Evolutionary conservation across 2,888 invertebrate genomes (phyloP).

Genomic region (Drosophila phalerata): DNA sequence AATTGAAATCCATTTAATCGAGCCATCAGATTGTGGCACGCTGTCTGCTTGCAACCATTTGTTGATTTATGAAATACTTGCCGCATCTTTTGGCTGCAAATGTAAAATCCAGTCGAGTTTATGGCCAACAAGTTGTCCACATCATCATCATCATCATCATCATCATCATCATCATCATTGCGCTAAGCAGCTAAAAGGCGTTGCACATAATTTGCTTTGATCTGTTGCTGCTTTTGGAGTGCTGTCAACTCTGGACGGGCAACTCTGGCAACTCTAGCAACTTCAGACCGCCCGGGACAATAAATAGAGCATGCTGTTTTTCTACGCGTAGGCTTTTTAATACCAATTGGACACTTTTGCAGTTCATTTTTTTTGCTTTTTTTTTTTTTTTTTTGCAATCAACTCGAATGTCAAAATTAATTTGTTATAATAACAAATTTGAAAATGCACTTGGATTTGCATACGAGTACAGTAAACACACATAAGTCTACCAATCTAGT

Average conservation of each 20-base stretch:
- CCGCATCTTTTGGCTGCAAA: slow-evolving; percentile 46
- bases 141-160: neutral
- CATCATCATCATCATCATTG: neutral
- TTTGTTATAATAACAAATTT: slow-evolving; percentile 79
- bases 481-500: slow-evolving; percentile 6
- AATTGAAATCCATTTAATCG: slow-evolving; percentile 79
- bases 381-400: slow-evolving; percentile 65
- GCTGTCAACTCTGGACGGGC: slow-evolving; percentile 65
- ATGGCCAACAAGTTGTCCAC: slow-evolving; percentile 21
- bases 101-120: slow-evolving; percentile 71
- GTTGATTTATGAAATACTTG: slow-evolving; percentile 81
- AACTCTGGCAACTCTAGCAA: slow-evolving; percentile 6
- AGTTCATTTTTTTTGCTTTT: too few species aligned
- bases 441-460: slow-evolving; percentile 43
- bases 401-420: slow-evolving; percentile 77
- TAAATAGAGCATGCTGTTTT: slow-evolving; percentile 58
- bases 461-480: slow-evolving; percentile 25
- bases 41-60: slow-evolving; percentile 49
- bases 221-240: slow-evolving; percentile 77
- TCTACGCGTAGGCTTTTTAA: slow-evolving; percentile 71
- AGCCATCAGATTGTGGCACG: slow-evolving; percentile 67
- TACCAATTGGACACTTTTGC: slow-evolving; percentile 71
- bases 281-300: slow-evolving; percentile 23
- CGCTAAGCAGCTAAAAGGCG: slow-evolving; percentile 78
- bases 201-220: slow-evolving; percentile 81